A percentile compares a stretch with the other conserved stretches of the same genome.
These are phyloP conservation scores for Acanthosepion lycidas DNA, from an alignment of 2,888 invertebrate species.

Conservation along the genomic window DNA sequence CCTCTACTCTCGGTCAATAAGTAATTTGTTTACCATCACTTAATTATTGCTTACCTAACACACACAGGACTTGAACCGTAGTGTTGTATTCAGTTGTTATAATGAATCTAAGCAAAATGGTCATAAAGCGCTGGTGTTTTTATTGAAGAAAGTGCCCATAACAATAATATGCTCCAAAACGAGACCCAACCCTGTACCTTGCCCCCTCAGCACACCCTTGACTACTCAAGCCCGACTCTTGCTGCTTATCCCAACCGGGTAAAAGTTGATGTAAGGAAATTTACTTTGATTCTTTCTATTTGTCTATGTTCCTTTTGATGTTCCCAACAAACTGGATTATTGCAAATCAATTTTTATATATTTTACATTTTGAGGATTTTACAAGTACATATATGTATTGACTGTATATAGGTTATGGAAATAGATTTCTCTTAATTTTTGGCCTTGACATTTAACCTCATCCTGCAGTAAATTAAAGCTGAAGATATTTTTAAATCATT, in stretches of 20 bases:
- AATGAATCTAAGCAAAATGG: neutral
- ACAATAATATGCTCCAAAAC: neutral
- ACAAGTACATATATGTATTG: neutral
- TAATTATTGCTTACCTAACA: neutral
- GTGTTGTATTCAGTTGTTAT: neutral
- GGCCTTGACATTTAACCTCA: neutral
- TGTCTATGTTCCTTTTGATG: neutral
- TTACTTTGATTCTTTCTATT: neutral
- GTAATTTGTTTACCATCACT: neutral
- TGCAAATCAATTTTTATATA: neutral
- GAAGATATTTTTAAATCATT: neutral
- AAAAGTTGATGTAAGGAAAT: neutral
- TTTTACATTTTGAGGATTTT: neutral
- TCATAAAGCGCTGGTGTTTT: neutral
- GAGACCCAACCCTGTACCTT: neutral
- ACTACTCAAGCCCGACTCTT: neutral
- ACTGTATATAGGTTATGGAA: neutral
- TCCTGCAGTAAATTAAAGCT: neutral
- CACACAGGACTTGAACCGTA: constrained; percentile 2
- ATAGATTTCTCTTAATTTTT: neutral
- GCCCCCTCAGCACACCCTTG: neutral
- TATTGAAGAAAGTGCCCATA: neutral
- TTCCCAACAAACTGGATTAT: neutral
- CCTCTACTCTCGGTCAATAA: neutral
- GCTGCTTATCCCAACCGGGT: neutral